Conservation (phyloP, 2,797 vertebrate genomes). For the Tragopan temminckii region DNA sequence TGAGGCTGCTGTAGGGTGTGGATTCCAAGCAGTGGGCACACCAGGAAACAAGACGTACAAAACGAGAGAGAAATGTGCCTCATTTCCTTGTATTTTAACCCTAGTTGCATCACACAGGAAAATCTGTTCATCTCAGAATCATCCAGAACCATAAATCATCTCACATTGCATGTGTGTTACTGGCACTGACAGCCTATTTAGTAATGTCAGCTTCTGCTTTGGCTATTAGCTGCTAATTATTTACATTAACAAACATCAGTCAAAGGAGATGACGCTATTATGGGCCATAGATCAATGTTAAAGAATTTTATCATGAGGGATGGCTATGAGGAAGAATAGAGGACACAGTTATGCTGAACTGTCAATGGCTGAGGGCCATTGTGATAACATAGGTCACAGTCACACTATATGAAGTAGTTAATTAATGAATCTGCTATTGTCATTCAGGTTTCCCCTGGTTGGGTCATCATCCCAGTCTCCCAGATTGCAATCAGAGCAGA, state of each 20-base stretch:
- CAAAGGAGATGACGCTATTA: not conserved
- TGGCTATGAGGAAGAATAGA: not conserved
- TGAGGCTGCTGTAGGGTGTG: not conserved
- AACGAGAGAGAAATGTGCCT: not conserved
- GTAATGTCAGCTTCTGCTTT: slow-evolving; percentile 4
- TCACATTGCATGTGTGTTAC: slow-evolving; percentile 6
- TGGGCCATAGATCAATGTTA: not conserved
- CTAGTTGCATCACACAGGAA: not conserved
- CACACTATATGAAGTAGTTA: not conserved
- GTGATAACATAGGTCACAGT: not conserved
- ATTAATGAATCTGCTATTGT: not conserved
- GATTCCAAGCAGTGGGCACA: not conserved
- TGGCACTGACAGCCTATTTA: not conserved
- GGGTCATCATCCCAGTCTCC: not conserved
- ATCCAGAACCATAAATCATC: slow-evolving; percentile 30
- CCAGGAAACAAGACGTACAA: not conserved
- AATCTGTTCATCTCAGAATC: not conserved
- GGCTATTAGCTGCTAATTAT: slow-evolving; percentile 21
- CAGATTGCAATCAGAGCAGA: not conserved
- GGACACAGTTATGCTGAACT: not conserved
- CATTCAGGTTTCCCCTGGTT: not conserved
- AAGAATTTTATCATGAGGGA: not conserved
- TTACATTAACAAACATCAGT: slow-evolving; percentile 18
- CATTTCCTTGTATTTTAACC: not conserved
- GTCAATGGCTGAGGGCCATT: not conserved